phyloP scores from a whole-genome alignment of 2,797 vertebrate species.

The Sebastes vulpes region DNA sequence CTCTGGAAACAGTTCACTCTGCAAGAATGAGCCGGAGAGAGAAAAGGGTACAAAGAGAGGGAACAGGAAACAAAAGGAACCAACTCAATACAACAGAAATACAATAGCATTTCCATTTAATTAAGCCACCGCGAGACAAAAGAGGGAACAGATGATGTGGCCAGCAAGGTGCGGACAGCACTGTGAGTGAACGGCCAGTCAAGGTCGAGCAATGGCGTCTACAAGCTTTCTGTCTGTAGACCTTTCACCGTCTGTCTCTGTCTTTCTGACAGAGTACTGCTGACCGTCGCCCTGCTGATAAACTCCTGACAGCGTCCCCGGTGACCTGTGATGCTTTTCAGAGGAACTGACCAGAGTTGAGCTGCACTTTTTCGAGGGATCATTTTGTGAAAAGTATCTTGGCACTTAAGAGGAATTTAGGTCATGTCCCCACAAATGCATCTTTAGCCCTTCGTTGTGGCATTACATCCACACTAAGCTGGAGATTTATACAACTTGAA shows the following conservation, averaged over 20 bases:
- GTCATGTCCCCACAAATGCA: neutral
- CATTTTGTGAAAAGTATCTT: neutral
- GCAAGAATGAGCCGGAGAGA: neutral
- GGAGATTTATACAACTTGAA: neutral
- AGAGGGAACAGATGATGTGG: neutral
- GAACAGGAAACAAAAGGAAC: conserved; percentile 7
- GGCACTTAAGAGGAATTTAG: conserved; percentile 1
- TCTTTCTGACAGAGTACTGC: conserved; percentile 27
- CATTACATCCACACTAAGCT: neutral
- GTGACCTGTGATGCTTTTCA: conserved; percentile 17
- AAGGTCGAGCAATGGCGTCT: conserved; percentile 15
- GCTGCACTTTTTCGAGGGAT: neutral
- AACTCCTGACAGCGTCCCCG: conserved; percentile 24
- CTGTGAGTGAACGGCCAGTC: neutral
- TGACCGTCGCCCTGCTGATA: neutral
- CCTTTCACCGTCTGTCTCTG: conserved; percentile 10
- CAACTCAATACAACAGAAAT: neutral
- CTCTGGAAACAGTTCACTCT: conserved; percentile 57
- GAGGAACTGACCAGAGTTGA: neutral
- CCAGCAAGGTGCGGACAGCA: neutral
- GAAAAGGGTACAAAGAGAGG: neutral
- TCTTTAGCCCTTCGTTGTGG: neutral
- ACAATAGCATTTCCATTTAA: conserved; percentile 25
- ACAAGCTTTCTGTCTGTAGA: conserved; percentile 16
- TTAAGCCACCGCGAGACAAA: neutral